Evolutionary conservation across 2,113 vertebrate genomes (phyloP), one percentile per base, ranked within the genome.

Genomic region (Myiozetetes cayanensis): DNA sequence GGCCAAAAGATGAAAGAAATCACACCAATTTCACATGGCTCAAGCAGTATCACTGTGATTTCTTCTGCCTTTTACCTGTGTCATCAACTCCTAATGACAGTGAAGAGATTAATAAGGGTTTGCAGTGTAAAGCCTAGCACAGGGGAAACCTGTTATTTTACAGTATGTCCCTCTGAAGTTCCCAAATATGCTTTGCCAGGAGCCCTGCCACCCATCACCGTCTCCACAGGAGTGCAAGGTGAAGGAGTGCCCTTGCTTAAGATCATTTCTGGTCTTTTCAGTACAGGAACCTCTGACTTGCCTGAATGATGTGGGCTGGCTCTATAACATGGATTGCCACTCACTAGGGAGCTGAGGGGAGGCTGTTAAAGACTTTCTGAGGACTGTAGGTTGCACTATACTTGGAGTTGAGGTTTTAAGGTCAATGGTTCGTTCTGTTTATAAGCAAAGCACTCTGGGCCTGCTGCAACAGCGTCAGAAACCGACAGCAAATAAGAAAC

Each of bases 321-420:
- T 94, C 80, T 85, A 28, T 55, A 82, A 83, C 0, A 0, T 16
- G 68, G 90, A 86, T 89, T 91, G 96, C 95, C 76, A 13, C 70
- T 80, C 93, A 55, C 90, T 47, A 59, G 95, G 88, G 96, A 91
- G 63, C 81, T 85, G 89, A 95, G 86, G 75, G 76, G 77, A 95
- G 89, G 59, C 75, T 88, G 73, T 86, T 92, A 89, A 93, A 93
- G 93, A 68, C 83, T 94, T 95, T 94, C 84, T 91, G 89, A 96
- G 91, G 75, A 87, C 92, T 96, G 85, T 59, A 95, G 63, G 47
- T 56, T 96, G 84, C 82, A 88, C 85, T 91, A 10, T 85, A 90
- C 70, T 92, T 94, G 82, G 76, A 84, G 87, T 10, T 87, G 89
- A 95, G 86, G 91, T 93, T 96, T 70, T 63, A 93, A 93, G 87